Evolutionary conservation across 2,797 vertebrate genomes (phyloP).

Genomic region (Octomys mimax): DNA sequence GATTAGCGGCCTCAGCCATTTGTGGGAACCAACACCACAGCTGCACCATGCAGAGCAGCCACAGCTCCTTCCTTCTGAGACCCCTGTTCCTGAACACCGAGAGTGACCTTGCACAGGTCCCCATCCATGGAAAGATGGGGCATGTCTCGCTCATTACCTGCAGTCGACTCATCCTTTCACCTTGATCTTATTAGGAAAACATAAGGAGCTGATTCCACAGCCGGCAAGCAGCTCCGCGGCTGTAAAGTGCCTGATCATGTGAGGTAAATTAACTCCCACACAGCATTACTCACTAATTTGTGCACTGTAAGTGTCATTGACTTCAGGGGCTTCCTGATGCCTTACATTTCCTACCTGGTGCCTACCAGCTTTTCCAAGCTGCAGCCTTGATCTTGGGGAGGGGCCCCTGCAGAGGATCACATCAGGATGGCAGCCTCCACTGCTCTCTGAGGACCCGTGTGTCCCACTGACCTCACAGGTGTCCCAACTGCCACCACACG

Average conservation of each 20-base stretch:
- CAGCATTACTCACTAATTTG: background rate
- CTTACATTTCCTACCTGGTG: constrained; percentile 9
- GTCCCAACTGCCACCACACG: too few relatives aligned
- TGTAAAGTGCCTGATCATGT: constrained; percentile 39
- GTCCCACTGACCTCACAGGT: fast-evolving
- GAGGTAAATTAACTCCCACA: constrained; percentile 56
- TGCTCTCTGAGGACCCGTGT: fast-evolving
- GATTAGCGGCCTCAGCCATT: fast-evolving
- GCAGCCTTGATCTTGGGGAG: background rate
- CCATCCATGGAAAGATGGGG: background rate
- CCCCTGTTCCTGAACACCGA: too few relatives aligned
- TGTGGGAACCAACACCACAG: background rate
- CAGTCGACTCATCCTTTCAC: background rate
- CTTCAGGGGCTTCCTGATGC: background rate
- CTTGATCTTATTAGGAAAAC: constrained; percentile 68
- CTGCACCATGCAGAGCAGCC: fast-evolving
- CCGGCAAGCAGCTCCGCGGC: background rate
- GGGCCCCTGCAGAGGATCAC: fast-evolving
- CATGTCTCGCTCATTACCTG: background rate
- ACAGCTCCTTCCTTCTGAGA: fast-evolving
- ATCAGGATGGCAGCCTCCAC: fast-evolving
- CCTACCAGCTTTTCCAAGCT: background rate
- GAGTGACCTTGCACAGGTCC: background rate
- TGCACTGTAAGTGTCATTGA: constrained; percentile 40
- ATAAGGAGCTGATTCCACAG: constrained; percentile 58